Evolutionary conservation across 1,140 invertebrate species (phyloP).

Genomic region (Campodea augens): DNA sequence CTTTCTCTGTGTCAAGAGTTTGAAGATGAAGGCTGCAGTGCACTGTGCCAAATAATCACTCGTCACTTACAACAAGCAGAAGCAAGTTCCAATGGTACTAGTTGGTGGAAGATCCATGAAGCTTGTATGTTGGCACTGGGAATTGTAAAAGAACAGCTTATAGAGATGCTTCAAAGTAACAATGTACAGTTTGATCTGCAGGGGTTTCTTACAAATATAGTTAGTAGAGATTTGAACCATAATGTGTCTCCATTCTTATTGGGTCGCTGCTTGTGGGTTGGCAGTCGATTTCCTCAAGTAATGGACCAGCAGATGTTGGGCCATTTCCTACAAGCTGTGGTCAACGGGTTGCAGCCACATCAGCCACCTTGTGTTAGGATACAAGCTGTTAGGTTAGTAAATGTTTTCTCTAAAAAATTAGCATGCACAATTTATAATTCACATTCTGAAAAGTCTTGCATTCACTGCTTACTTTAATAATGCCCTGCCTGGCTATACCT

Average conservation of each 20-base stretch:
- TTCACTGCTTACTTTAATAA: background rate
- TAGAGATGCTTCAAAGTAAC: slow-evolving; percentile 31
- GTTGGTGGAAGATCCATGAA: slow-evolving; percentile 61
- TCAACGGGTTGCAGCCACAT: slow-evolving; percentile 35
- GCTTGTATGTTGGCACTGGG: slow-evolving; percentile 47
- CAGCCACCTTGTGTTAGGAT: slow-evolving; percentile 27
- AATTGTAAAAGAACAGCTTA: slow-evolving; percentile 31
- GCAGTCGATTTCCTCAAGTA: slow-evolving; percentile 41
- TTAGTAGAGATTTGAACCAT: slow-evolving; percentile 25
- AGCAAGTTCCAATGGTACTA: slow-evolving; percentile 27
- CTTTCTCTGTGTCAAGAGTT: slow-evolving; percentile 40
- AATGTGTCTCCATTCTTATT: slow-evolving; percentile 41
- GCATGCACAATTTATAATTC: too few relatives aligned
- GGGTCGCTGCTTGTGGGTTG: slow-evolving; percentile 48
- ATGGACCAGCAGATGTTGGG: slow-evolving; percentile 33
- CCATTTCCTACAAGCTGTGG: slow-evolving; percentile 40
- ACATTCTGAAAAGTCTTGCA: background rate
- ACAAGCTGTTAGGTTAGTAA: slow-evolving; percentile 18
- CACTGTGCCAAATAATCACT: slow-evolving; percentile 39
- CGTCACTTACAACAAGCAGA: slow-evolving; percentile 40
- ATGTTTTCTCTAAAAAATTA: too few relatives aligned
- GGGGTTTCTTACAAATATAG: slow-evolving; percentile 41
- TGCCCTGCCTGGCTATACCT: too few relatives aligned
- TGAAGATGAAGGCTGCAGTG: slow-evolving; percentile 33
- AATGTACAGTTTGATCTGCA: slow-evolving; percentile 42